A percentile compares a stretch with the other conserved stretches of the same genome.
phyloP scores from a whole-genome alignment of 1,140 invertebrate genomes.

The Aphelenchoides avenae region DNA sequence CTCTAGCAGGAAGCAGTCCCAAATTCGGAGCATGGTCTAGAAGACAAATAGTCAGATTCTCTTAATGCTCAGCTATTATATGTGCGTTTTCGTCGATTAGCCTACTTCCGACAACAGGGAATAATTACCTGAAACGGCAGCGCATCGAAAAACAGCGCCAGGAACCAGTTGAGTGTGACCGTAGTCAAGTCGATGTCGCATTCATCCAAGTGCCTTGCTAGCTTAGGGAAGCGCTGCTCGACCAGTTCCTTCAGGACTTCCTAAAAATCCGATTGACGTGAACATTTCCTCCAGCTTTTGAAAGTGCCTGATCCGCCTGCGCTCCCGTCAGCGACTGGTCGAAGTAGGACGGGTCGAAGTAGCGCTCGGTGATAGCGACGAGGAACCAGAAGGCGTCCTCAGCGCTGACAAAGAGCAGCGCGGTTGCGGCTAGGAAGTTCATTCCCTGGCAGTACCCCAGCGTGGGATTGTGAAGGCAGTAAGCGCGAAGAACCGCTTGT shows the following conservation, averaged over 20 bases:
- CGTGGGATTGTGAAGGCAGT: slow-evolving; percentile 63
- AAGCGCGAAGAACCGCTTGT: slow-evolving; percentile 63
- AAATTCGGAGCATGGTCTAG: slow-evolving; percentile 64
- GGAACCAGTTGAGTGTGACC: slow-evolving; percentile 65
- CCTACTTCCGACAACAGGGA: too few relatives aligned
- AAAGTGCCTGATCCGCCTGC: slow-evolving; percentile 62
- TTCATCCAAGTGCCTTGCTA: slow-evolving; percentile 61
- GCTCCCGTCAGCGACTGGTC: slow-evolving; percentile 64
- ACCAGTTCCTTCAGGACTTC: slow-evolving; percentile 63
- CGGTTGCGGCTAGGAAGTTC: slow-evolving; percentile 65
- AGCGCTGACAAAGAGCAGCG: slow-evolving; percentile 63
- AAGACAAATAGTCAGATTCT: slow-evolving; percentile 28
- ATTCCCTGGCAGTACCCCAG: slow-evolving; percentile 66
- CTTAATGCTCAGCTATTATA: too few relatives aligned
- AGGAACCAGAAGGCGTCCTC: slow-evolving; percentile 65
- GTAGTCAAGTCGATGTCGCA: slow-evolving; percentile 65
- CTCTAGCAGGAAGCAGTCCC: slow-evolving; percentile 91
- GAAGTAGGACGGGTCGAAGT: slow-evolving; percentile 63
- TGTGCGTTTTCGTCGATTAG: slow-evolving; percentile 56
- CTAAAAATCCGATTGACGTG: slow-evolving; percentile 47
- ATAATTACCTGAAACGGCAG: slow-evolving; percentile 63
- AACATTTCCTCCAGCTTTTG: too few relatives aligned
- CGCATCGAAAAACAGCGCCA: slow-evolving; percentile 65
- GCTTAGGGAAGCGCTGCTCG: slow-evolving; percentile 60
- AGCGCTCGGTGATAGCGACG: slow-evolving; percentile 64